phyloP scores from a whole-genome alignment of 1,140 invertebrate genomes.

The Macrobrachium rosenbergii region DNA sequence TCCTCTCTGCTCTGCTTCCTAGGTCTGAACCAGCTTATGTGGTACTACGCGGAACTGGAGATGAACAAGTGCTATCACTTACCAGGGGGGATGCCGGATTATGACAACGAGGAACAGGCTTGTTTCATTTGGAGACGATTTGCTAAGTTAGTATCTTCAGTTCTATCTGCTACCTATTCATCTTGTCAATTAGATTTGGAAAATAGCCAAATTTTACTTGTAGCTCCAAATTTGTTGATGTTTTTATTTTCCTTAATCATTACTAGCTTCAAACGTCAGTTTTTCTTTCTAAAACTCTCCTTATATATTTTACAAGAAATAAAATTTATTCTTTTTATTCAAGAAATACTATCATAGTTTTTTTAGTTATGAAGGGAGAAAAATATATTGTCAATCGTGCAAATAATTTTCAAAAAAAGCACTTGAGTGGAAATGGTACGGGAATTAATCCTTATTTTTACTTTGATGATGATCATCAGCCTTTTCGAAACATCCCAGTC shows the following conservation, averaged over 20 bases:
- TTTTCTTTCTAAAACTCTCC: too few species aligned
- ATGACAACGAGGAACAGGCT: slow-evolving; percentile 81
- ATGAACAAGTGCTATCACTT: slow-evolving; percentile 85
- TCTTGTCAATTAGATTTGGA: neutral
- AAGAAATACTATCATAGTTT: too few species aligned
- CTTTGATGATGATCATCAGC: slow-evolving; percentile 80
- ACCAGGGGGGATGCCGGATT: slow-evolving; percentile 75
- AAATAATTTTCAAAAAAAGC: too few species aligned
- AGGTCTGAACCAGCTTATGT: slow-evolving; percentile 92
- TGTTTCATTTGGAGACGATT: slow-evolving; percentile 89
- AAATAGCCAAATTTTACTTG: too few species aligned
- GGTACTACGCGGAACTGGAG: slow-evolving; percentile 94
- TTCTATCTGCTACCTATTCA: slow-evolving; percentile 72
- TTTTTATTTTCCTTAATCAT: too few species aligned
- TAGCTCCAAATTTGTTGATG: too few species aligned
- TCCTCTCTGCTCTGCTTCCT: slow-evolving; percentile 25
- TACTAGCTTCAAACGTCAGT: too few species aligned
- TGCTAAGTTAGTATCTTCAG: slow-evolving; percentile 78
- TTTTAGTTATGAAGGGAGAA: too few species aligned
- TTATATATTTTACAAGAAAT: too few species aligned
- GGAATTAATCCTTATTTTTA: slow-evolving; percentile 69
- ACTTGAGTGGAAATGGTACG: too few species aligned
- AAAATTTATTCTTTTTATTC: too few species aligned
- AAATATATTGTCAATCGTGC: too few species aligned
- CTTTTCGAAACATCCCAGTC: slow-evolving; percentile 94